These are phyloP conservation scores for Drosophila obscura DNA, from an alignment of 1,140 invertebrate genomes.

Conservation along the genomic window DNA sequence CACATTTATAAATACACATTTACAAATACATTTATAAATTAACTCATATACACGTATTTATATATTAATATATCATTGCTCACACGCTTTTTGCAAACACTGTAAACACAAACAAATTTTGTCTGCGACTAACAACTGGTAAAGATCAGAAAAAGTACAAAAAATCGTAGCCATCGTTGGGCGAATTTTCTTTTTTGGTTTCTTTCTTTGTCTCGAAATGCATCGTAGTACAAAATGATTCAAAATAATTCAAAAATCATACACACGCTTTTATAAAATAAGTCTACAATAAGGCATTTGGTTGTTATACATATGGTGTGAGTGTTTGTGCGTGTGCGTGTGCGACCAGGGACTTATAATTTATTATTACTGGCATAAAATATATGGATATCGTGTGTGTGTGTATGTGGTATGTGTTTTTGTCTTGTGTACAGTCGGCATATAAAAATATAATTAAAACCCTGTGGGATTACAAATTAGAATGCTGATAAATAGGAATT, in stretches of 20 bases:
- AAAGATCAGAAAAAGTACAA: conserved; percentile 47
- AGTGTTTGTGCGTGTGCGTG: background rate
- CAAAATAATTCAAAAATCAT: conserved; percentile 49
- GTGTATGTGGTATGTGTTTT: conserved; percentile 6
- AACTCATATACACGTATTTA: too few species aligned
- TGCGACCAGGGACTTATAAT: conserved; percentile 40
- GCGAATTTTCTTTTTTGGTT: conserved; percentile 42
- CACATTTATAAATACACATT: conserved; percentile 46
- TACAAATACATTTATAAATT: conserved; percentile 52
- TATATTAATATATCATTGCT: background rate
- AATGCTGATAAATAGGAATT: conserved; percentile 52
- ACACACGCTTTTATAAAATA: conserved; percentile 63
- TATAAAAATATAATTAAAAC: conserved; percentile 45
- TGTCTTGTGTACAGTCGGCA: conserved; percentile 24
- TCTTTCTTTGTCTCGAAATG: conserved; percentile 46
- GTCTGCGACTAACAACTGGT: conserved; percentile 32
- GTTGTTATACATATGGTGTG: conserved; percentile 20
- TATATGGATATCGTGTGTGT: too few species aligned
- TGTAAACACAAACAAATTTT: conserved; percentile 34
- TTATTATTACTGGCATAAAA: conserved; percentile 24
- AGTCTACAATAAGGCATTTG: conserved; percentile 70
- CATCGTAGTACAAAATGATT: conserved; percentile 37
- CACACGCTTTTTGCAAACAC: background rate
- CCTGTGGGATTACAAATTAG: conserved; percentile 42
- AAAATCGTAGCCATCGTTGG: conserved; percentile 46